These are phyloP conservation scores for Pediacus dermestoides DNA, from an alignment of 2,888 invertebrate species.

Conservation along the genomic window DNA sequence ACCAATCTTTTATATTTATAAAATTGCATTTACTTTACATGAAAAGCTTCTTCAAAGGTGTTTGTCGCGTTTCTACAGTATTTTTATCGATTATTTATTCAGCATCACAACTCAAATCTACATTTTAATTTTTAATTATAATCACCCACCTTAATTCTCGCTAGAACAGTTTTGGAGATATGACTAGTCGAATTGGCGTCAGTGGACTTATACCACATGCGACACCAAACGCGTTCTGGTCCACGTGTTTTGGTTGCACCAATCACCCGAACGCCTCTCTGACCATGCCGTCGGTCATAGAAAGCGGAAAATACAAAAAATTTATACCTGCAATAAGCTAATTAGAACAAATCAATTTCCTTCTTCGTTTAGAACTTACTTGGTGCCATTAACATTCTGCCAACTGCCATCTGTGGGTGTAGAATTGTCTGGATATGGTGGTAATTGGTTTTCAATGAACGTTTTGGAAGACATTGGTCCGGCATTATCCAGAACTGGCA, in stretches of 20 bases:
- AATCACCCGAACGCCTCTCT: conserved; percentile 71
- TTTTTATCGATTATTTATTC: too few species aligned
- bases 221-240: conserved; percentile 77
- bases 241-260: conserved; percentile 86
- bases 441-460: conserved; percentile 50
- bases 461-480: conserved; percentile 35
- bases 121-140: neutral
- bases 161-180: conserved; percentile 63
- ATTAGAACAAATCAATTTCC: conserved; percentile 1
- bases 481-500: conserved; percentile 32
- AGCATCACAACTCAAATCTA: too few species aligned
- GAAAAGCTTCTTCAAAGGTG: too few species aligned
- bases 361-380: conserved; percentile 49
- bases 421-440: conserved; percentile 62
- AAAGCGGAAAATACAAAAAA: conserved; percentile 92
- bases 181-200: conserved; percentile 36
- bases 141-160: conserved; percentile 65
- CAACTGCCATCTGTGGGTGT: conserved; percentile 72
- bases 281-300: conserved; percentile 70
- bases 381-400: conserved; percentile 73
- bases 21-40: too few species aligned
- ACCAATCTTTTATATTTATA: too few species aligned
- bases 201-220: conserved; percentile 64
- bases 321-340: conserved; percentile 62
- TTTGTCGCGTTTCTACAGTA: too few species aligned